Conservation (phyloP, 2,888 invertebrate genomes). For the Xanthia icteritia region DNA sequence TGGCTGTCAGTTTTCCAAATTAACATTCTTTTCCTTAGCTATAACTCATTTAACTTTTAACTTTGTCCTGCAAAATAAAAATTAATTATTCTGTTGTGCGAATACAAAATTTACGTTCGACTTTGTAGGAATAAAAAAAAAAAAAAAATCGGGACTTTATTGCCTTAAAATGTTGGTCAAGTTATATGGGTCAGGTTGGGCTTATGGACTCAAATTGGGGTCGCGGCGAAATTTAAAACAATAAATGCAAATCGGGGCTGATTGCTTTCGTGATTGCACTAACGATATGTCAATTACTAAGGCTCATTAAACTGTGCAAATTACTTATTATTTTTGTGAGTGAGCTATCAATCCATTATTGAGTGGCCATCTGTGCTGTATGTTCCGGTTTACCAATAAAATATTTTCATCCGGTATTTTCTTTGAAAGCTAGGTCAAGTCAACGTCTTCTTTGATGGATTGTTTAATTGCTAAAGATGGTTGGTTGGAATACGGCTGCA, state of each 20-base stretch:
- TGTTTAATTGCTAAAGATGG: conserved; percentile 35
- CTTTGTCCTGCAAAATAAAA: background rate
- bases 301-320: background rate
- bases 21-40: background rate
- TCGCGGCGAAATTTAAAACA: conserved; percentile 39
- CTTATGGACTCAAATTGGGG: conserved; percentile 43
- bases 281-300: conserved; percentile 3
- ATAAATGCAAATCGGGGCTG: conserved; percentile 29
- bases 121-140: no score
- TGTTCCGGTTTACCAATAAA: background rate
- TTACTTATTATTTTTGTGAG: background rate
- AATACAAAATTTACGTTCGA: conserved; percentile 17
- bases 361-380: background rate
- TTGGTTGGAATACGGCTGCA: conserved; percentile 65
- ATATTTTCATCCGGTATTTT: background rate
- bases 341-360: background rate
- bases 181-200: conserved; percentile 59
- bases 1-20: background rate
- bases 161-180: conserved; percentile 48
- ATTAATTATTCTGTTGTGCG: background rate
- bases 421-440: background rate
- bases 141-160: conserved; percentile 6
- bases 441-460: conserved; percentile 17
- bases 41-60: background rate
- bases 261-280: conserved; percentile 39